These are phyloP conservation scores for Drosophila pandora DNA, from an alignment of 1,140 invertebrate genomes.

Conservation along the genomic window DNA sequence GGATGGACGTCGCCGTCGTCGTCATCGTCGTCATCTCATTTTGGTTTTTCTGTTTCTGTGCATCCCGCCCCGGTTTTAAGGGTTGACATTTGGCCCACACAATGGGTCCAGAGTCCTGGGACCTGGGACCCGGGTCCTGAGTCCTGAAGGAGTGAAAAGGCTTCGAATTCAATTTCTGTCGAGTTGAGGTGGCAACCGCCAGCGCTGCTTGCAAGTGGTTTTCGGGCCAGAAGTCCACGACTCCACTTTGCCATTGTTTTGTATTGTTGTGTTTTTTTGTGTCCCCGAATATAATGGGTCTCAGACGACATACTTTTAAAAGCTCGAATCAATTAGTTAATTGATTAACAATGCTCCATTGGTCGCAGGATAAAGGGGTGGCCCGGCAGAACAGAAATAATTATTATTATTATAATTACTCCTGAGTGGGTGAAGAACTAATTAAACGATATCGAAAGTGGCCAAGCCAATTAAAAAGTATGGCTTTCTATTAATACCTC, in stretches of 20 bases:
- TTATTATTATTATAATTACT: conserved; percentile 29
- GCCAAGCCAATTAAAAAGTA: neutral
- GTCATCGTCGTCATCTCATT: conserved; percentile 23
- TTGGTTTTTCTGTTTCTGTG: conserved; percentile 50
- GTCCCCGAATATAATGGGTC: conserved; percentile 33
- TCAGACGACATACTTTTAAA: conserved; percentile 74
- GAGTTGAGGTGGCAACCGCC: conserved; percentile 70
- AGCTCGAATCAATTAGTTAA: conserved; percentile 78
- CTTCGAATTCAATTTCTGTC: conserved; percentile 47
- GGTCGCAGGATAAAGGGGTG: conserved; percentile 3
- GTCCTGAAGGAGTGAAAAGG: conserved; percentile 35
- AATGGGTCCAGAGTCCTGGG: conserved; percentile 36
- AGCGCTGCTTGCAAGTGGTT: conserved; percentile 58
- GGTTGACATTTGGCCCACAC: conserved; percentile 72
- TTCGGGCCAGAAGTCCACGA: conserved; percentile 54
- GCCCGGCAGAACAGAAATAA: conserved; percentile 13
- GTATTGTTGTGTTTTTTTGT: conserved; percentile 7
- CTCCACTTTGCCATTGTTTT: conserved; percentile 31
- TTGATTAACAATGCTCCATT: conserved; percentile 66
- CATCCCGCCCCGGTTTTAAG: conserved; percentile 54
- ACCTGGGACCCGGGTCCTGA: neutral
- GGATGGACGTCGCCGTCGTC: conserved; percentile 57
- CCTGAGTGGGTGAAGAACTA: conserved; percentile 10
- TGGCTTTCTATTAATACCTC: neutral
- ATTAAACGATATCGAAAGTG: conserved; percentile 12